Percentiles rank a stretch among this genome's conserved stretches.
Evolutionary conservation across 2,797 vertebrate genomes (phyloP).

Genomic region (Sphenodon punctatus): DNA sequence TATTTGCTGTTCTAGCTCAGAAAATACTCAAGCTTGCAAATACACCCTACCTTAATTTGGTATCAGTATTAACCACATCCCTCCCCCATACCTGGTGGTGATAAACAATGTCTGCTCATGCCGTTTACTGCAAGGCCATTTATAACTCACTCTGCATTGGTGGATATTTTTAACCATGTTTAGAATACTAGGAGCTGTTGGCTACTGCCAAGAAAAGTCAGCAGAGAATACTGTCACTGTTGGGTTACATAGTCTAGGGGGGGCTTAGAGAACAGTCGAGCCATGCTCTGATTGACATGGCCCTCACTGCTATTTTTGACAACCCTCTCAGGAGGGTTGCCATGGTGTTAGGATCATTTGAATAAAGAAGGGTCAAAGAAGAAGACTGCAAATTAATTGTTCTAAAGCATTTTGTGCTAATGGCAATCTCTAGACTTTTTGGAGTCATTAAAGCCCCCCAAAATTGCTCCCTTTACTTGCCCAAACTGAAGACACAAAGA

Average conservation of each 20-base stretch:
- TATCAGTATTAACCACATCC: background rate
- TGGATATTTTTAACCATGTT: conserved; percentile 45
- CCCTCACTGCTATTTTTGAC: conserved; percentile 2
- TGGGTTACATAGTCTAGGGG: conserved; percentile 41
- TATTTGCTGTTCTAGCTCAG: conserved; percentile 36
- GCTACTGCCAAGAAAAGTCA: conserved; percentile 44
- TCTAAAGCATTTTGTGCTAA: conserved; percentile 25
- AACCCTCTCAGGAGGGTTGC: conserved; percentile 1
- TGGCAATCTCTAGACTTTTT: conserved; percentile 19
- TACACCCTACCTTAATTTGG: conserved; percentile 20
- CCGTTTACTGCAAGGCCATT: conserved; percentile 25
- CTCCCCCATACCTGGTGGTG: background rate
- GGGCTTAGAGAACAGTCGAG: conserved; percentile 42
- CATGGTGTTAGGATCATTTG: conserved; percentile 15
- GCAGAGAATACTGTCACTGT: conserved; percentile 28
- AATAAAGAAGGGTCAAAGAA: background rate
- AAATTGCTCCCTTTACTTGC: conserved; percentile 5
- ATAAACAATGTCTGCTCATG: conserved; percentile 28
- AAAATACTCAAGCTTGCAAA: conserved; percentile 2
- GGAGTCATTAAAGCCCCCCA: background rate
- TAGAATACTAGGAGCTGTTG: conserved; percentile 52
- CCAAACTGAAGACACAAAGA: background rate
- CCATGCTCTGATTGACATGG: conserved; percentile 30
- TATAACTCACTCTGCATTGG: conserved; percentile 41
- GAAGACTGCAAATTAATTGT: conserved; percentile 3